Percentiles rank a stretch among this genome's conserved stretches.
These are phyloP conservation scores for Leuctra nigra DNA, from an alignment of 2,888 invertebrate genomes.

Conservation along the genomic window DNA sequence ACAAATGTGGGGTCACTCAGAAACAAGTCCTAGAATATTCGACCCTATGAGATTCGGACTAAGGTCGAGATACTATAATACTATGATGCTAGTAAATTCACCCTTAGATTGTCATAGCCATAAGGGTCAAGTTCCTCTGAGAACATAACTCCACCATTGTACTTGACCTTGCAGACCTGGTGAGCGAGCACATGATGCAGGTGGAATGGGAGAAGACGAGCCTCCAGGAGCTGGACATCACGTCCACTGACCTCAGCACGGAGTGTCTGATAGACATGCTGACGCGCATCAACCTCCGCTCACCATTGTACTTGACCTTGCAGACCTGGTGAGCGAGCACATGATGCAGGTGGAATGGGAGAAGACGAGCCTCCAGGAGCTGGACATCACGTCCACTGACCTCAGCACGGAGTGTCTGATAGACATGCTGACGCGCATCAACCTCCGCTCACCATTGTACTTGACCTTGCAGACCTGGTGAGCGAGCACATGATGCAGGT, in stretches of 20 bases:
- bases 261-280: conserved; percentile 93
- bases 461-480: conserved; percentile 77
- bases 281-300: conserved; percentile 74
- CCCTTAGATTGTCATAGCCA: too few relatives aligned
- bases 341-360: conserved; percentile 99
- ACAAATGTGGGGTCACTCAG: too few relatives aligned
- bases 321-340: conserved; percentile 83
- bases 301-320: too few relatives aligned
- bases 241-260: conserved; percentile 91
- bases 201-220: conserved; percentile 98
- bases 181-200: conserved; percentile 87
- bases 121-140: too few relatives aligned
- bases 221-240: conserved; percentile 91
- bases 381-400: conserved; percentile 97
- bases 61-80: too few relatives aligned
- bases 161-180: conserved; percentile 78
- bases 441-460: too few relatives aligned
- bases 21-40: too few relatives aligned
- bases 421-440: conserved; percentile 82
- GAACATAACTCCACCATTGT: too few relatives aligned
- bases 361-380: conserved; percentile 84
- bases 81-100: too few relatives aligned
- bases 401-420: conserved; percentile 88
- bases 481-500: conserved; percentile 92
- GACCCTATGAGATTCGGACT: too few relatives aligned